phyloP scores from a whole-genome alignment of 2,113 vertebrate genomes.

The Caracal caracal region DNA sequence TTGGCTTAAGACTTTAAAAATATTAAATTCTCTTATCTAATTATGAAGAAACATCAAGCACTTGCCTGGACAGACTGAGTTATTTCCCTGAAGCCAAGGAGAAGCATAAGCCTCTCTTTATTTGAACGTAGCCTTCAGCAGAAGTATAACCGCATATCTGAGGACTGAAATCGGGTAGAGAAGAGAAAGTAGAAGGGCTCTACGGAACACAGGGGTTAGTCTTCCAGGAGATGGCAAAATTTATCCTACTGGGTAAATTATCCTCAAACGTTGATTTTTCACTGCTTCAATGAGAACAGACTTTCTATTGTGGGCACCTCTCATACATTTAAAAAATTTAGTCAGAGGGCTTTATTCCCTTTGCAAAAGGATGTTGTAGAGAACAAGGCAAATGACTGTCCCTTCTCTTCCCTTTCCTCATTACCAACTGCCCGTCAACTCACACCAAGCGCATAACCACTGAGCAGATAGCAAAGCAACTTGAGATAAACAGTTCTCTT shows the following conservation, averaged over 20 bases:
- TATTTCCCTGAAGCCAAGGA: background rate
- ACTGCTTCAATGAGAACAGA: background rate
- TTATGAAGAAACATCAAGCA: background rate
- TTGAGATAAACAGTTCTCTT: background rate
- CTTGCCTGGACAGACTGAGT: background rate
- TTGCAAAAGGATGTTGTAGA: background rate
- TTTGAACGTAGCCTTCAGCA: background rate
- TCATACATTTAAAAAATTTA: background rate
- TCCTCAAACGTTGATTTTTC: background rate
- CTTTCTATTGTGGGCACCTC: no score
- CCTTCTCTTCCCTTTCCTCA: background rate
- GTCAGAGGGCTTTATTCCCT: background rate
- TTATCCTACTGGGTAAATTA: background rate
- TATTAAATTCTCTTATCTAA: background rate
- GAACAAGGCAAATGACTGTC: background rate
- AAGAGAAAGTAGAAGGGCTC: background rate
- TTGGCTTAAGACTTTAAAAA: background rate
- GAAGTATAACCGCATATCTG: background rate
- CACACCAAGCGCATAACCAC: background rate
- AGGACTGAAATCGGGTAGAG: background rate
- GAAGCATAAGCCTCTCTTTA: background rate
- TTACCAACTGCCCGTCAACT: background rate
- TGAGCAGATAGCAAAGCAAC: background rate
- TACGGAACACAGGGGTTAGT: background rate
- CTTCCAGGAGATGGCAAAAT: background rate